Conservation (phyloP, 2,113 vertebrate species). For the Myocastor coypus region DNA sequence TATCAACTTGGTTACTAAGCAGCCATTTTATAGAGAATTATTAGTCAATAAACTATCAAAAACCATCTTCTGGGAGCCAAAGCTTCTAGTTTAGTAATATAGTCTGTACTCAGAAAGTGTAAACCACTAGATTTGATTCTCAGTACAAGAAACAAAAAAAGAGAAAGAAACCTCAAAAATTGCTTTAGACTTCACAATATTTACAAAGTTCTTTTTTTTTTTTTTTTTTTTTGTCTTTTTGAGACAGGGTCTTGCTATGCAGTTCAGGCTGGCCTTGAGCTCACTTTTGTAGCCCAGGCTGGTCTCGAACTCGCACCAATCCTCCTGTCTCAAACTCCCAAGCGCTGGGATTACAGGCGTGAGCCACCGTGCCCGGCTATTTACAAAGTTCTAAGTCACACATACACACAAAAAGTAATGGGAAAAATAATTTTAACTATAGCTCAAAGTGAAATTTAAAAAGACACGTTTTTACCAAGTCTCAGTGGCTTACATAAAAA, state of each 20-base stretch:
- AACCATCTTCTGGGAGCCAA: neutral
- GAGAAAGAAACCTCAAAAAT: neutral
- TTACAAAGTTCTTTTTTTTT: slow-evolving; percentile 15
- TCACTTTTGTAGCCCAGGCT: too few species aligned
- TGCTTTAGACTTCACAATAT: neutral
- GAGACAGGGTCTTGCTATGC: too few species aligned
- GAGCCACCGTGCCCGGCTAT: too few species aligned
- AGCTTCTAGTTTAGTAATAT: neutral
- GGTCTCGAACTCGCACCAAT: too few species aligned
- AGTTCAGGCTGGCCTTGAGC: too few species aligned
- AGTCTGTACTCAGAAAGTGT: neutral
- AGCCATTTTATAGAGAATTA: neutral
- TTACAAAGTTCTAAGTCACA: too few species aligned
- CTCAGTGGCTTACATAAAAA: neutral
- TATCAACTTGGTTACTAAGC: neutral
- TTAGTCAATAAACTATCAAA: neutral
- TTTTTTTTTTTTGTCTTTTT: too few species aligned
- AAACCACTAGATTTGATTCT: neutral
- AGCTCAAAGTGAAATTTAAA: neutral
- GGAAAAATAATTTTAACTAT: neutral
- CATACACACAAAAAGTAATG: neutral
- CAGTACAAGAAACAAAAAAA: neutral
- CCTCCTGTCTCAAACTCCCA: too few species aligned
- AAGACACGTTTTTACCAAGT: neutral
- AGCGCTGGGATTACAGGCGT: too few species aligned